These are phyloP conservation scores for Chaenogobius annularis DNA, from an alignment of 2,113 vertebrate species.

Conservation along the genomic window DNA sequence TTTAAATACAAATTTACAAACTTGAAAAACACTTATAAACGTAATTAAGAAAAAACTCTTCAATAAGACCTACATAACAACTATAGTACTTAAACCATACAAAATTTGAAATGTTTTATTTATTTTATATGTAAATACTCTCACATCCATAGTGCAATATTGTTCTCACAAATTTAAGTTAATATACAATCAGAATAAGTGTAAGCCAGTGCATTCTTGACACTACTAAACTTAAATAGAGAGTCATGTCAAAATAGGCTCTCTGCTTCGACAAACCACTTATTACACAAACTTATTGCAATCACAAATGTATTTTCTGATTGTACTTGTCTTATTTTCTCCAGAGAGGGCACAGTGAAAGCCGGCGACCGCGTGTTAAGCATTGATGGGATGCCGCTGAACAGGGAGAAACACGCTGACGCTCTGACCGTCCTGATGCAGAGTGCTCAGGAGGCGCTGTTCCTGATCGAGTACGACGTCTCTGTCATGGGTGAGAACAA, in stretches of 20 bases:
- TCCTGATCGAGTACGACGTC: conserved; percentile 96
- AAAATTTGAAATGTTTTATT: too few species aligned
- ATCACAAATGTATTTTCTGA: neutral
- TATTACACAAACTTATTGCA: neutral
- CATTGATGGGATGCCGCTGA: conserved; percentile 89
- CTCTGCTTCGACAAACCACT: neutral
- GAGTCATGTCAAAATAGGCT: neutral
- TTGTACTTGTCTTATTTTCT: neutral
- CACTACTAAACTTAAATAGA: neutral
- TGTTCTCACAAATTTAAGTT: neutral
- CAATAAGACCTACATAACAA: too few species aligned
- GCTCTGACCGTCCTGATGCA: conserved; percentile 88
- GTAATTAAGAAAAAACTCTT: too few species aligned
- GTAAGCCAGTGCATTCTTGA: too few species aligned
- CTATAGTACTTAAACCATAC: too few species aligned
- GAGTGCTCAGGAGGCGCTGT: conserved; percentile 91
- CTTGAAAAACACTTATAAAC: too few species aligned
- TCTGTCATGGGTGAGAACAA: conserved; percentile 88
- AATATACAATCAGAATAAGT: neutral
- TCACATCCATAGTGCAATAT: neutral
- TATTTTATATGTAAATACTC: neutral
- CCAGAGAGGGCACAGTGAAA: conserved; percentile 93
- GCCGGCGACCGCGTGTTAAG: conserved; percentile 90
- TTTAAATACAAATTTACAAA: too few species aligned
- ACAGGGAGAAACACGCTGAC: conserved; percentile 86